Evolutionary conservation across 2,113 vertebrate genomes (phyloP), one percentile per base, ranked within the genome.

Genomic region (Brachyhypopomus gauderio): DNA sequence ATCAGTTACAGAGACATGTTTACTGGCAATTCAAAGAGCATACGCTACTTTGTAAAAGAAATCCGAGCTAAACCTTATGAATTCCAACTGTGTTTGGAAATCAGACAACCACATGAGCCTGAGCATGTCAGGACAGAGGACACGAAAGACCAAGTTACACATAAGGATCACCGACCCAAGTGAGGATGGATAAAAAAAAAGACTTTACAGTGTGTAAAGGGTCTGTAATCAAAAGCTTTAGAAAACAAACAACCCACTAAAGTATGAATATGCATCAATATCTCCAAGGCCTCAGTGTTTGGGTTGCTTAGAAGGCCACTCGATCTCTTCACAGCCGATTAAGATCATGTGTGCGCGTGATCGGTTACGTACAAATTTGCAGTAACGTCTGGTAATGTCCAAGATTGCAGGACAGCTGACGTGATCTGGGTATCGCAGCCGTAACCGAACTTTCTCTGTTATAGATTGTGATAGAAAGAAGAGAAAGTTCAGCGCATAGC

Each of bases 231-330:
- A 38, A 64, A 60, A 27, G 16, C 14, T 38, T 64, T 64, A 64
- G 45, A 38, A 63, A 23, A 77, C 60, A 77, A 17, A 36, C 62
- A 64, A 38, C 75, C 64, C 38, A 77, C 38, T 17, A 23, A 38
- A 64, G 45, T 27, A 25, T 20, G 36, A 77, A 38, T 64, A 38
- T 74, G 2, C 4, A 64, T 14, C 62, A 30, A 14, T 25, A 20
- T 20, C 23, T 64, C 38, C 45, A 64, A 77, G 45, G 36, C 45
- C 60, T 20, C 23, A 52, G 2, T 64, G 62, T 30, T 64, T 64
- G 25, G 62, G 62, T 30, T 30, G 25, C 25, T 64, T 64, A 64
- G 19, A 45, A 52, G 60, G 27, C 23, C 60, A 64, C 23, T 30
- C 8, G 38, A 38, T 64, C 75, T 60, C 5, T 20, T 60, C 58